Evolutionary conservation across 2,797 vertebrate genomes (phyloP), one percentile per base, ranked within the genome.

Genomic region (Saguinus oedipus): DNA sequence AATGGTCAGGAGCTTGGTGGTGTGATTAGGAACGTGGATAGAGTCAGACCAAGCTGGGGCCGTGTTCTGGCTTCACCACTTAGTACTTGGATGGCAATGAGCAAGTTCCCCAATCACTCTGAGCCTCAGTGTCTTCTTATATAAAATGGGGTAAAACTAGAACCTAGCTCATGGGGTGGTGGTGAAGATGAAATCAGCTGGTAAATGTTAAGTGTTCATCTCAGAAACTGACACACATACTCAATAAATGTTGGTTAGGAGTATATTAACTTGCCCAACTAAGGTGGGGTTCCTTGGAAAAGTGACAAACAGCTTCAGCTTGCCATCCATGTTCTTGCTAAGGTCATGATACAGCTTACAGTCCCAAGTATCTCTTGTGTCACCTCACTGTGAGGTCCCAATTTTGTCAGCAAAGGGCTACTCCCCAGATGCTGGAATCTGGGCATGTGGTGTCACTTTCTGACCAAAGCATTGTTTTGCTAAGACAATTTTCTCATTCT

Each of bases 21-120:
- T 1, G 0, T 1, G 42, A 33, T 8, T 4, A 22, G 33, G 44
- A 42, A 22, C 1, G 0, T 7, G 12, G 33, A 4, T 5, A 14
- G 2, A 27, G 33, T 20, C 39, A 19, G 42, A 64, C 8, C 17
- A 36, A 61, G 48, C 19, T 33, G 74, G 14, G 22, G 26, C 70
- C 79, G 20, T 13, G 0, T 24, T 39, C 68, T 10, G n/a, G 22
- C 4, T 42, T 24, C 24, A 0, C 4, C 48, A 2, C 46, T 42
- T 2, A 10, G 5, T 39, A 24, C 24, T 48, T 26, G 2, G 55
- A 44, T 39, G 74, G 39, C 0, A 2, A 15, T 2, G n/a, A 48
- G 6, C 13, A 9, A 59, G 9, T 2, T 42, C 22, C 48, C 78
- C 8, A 2, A 8, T 22, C n/a, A 87, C 39, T 20, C 36, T 24